Evolutionary conservation across 1,140 invertebrate species (phyloP).

Genomic region (Drosophila pandora): DNA sequence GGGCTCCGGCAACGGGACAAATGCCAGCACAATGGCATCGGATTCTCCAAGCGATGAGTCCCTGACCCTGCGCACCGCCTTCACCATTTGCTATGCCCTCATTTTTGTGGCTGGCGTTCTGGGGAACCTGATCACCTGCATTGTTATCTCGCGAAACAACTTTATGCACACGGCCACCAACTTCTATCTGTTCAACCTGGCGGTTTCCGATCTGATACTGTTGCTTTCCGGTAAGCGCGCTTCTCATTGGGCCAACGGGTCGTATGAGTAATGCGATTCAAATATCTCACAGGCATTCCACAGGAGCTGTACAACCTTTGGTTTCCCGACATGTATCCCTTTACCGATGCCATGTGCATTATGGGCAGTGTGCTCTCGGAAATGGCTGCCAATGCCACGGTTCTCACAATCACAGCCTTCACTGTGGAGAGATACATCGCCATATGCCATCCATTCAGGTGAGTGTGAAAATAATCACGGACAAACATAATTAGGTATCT

Average conservation of each 20-base stretch:
- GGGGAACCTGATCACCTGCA: constrained; percentile 93
- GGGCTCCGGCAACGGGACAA: constrained; percentile 41
- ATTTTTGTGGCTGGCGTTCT: constrained; percentile 92
- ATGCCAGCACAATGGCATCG: constrained; percentile 37
- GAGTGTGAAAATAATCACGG: constrained; percentile 21
- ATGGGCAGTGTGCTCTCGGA: constrained; percentile 90
- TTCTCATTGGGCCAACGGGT: not conserved
- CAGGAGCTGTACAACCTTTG: constrained; percentile 91
- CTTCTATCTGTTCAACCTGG: constrained; percentile 94
- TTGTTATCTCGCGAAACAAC: constrained; percentile 91
- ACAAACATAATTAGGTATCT: not conserved
- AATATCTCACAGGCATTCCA: constrained; percentile 86
- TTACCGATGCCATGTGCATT: constrained; percentile 91
- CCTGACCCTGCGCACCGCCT: constrained; percentile 86
- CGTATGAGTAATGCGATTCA: constrained; percentile 44
- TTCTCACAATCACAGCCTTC: constrained; percentile 94
- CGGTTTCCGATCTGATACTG: constrained; percentile 93
- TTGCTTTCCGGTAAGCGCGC: constrained; percentile 85
- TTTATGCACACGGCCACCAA: constrained; percentile 93
- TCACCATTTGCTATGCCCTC: constrained; percentile 89
- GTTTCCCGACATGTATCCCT: constrained; percentile 89
- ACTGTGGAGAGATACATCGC: constrained; percentile 93
- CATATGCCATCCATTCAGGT: constrained; percentile 90
- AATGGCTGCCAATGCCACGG: constrained; percentile 94
- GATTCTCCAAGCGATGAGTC: constrained; percentile 75